phyloP scores from a whole-genome alignment of 2,888 invertebrate species.

The Thelaira solivaga region DNA sequence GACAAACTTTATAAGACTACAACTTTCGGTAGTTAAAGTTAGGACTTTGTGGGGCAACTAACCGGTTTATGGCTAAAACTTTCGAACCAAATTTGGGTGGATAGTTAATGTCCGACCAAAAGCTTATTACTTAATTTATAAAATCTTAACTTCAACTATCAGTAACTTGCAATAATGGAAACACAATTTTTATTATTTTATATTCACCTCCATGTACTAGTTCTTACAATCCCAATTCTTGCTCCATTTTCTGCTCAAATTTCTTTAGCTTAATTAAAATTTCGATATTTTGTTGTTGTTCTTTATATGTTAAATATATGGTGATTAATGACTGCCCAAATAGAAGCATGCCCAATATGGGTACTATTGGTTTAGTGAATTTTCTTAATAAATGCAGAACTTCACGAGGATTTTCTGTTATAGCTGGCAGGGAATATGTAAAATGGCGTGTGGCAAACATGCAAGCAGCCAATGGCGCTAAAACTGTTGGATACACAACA shows the following conservation, averaged over 20 bases:
- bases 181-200: constrained; percentile 9
- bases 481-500: constrained; percentile 80
- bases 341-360: constrained; percentile 78
- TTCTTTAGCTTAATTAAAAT: constrained; percentile 70
- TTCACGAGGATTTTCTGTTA: constrained; percentile 79
- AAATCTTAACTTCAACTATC: no score
- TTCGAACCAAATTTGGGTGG: no score
- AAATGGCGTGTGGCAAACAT: constrained; percentile 81
- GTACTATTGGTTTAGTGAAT: constrained; percentile 79
- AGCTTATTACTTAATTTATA: no score
- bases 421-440: constrained; percentile 82
- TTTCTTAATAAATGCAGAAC: constrained; percentile 79
- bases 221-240: constrained; percentile 55
- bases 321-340: constrained; percentile 79
- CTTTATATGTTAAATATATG: constrained; percentile 81
- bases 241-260: constrained; percentile 69
- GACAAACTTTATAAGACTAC: no score
- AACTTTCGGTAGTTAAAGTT: no score
- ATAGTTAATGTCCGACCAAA: no score
- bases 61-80: no score
- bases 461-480: constrained; percentile 81
- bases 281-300: constrained; percentile 78
- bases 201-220: constrained; percentile 66
- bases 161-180: no score
- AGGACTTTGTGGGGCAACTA: no score